These are phyloP conservation scores for Fukomys damarensis DNA, from an alignment of 2,113 vertebrate species.

Conservation along the genomic window DNA sequence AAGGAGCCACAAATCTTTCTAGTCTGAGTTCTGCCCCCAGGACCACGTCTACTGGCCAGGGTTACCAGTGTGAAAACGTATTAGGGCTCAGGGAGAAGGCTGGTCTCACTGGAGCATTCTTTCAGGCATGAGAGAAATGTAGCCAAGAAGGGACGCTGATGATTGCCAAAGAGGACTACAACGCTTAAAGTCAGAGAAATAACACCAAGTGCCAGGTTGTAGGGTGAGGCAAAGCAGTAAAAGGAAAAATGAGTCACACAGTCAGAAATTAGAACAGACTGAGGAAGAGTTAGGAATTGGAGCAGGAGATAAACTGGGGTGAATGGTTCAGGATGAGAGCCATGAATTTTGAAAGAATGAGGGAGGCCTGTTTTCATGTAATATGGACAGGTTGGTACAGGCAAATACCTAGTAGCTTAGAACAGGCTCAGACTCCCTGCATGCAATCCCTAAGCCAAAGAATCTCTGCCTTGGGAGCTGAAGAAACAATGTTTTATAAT, in stretches of 20 bases:
- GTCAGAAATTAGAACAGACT: constrained; percentile 66
- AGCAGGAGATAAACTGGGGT: constrained; percentile 71
- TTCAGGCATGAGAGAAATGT: background rate
- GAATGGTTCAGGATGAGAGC: constrained; percentile 72
- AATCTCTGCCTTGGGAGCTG: constrained; percentile 53
- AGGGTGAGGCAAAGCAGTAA: constrained; percentile 48
- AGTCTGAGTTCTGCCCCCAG: constrained; percentile 22
- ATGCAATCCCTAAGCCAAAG: constrained; percentile 60
- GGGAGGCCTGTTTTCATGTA: constrained; percentile 67
- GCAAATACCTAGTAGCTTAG: constrained; percentile 73
- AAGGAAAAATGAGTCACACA: constrained; percentile 67
- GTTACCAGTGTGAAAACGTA: background rate
- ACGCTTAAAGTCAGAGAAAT: constrained; percentile 34
- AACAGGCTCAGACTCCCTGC: constrained; percentile 71
- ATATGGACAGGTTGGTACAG: constrained; percentile 75
- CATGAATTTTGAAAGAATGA: constrained; percentile 76
- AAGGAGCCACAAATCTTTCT: background rate
- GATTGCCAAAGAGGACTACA: background rate
- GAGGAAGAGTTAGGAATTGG: constrained; percentile 61
- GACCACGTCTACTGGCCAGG: background rate
- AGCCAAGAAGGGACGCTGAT: background rate
- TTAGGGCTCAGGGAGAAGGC: background rate
- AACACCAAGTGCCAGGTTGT: constrained; percentile 30
- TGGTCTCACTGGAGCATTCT: background rate
- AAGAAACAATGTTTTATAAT: constrained; percentile 62